Evolutionary conservation across 2,888 invertebrate genomes (phyloP).

Genomic region (Oscheius sp.): DNA sequence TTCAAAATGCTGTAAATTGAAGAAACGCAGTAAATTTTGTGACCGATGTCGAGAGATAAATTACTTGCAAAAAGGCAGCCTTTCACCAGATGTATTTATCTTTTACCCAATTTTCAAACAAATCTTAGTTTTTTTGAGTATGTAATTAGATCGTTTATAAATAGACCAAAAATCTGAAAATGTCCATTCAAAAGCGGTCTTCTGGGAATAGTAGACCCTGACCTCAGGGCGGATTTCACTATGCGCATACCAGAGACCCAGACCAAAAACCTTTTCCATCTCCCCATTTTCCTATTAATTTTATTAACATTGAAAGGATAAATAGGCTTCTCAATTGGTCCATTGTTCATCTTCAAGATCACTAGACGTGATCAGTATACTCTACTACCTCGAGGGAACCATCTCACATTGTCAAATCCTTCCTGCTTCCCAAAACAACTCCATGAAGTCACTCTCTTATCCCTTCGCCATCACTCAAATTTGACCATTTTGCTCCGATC

Average conservation of each 20-base stretch:
- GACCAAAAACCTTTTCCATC: constrained; percentile 1
- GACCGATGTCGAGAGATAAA: no score
- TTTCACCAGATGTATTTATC: no score
- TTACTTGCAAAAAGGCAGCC: no score
- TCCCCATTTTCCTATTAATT: constrained; percentile 5
- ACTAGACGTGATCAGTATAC: no score
- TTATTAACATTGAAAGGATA: neutral
- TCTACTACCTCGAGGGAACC: no score
- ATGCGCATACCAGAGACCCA: constrained; percentile 18
- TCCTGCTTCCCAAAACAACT: neutral
- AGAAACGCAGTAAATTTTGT: no score
- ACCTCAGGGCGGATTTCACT: neutral
- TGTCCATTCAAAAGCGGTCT: constrained; percentile 19
- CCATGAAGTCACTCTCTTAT: neutral
- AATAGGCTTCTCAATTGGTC: neutral
- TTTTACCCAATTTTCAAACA: no score
- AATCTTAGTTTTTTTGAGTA: no score
- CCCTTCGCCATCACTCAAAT: neutral
- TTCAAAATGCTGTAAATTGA: no score
- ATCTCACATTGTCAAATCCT: neutral
- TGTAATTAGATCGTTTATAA: no score
- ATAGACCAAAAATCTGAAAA: neutral
- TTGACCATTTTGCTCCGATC: constrained; percentile 6
- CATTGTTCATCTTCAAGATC: neutral
- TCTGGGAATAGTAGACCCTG: neutral